Conservation (phyloP, 2,113 vertebrate species). For the Agelaius tricolor region DNA sequence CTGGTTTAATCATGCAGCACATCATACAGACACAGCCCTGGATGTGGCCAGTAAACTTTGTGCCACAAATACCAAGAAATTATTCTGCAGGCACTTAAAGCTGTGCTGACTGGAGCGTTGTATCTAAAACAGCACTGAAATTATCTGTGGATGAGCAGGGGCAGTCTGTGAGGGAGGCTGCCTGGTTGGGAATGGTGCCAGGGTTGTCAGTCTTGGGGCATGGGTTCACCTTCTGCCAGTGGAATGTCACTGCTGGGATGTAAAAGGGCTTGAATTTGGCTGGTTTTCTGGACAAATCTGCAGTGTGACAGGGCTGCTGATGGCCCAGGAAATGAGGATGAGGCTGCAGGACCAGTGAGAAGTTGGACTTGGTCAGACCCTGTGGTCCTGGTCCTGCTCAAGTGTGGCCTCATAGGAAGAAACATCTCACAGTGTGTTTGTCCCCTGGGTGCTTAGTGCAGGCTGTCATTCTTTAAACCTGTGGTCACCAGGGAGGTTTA, state of each 20-base stretch:
- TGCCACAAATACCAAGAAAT: neutral
- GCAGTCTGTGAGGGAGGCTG: neutral
- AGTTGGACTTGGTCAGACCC: neutral
- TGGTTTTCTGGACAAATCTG: neutral
- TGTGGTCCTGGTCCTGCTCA: neutral
- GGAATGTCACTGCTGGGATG: neutral
- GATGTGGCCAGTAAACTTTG: neutral
- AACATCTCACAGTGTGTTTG: fast-evolving
- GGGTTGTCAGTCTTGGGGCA: neutral
- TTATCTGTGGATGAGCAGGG: neutral
- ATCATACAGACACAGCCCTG: neutral
- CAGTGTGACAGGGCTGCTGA: neutral
- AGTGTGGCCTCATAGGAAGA: fast-evolving
- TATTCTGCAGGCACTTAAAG: neutral
- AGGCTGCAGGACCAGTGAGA: neutral
- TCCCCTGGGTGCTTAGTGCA: neutral
- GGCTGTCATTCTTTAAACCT: neutral
- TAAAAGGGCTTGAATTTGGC: neutral
- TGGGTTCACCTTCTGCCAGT: neutral
- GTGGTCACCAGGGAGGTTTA: neutral
- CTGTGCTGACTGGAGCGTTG: neutral
- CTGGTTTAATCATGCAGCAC: neutral
- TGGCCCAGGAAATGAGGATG: neutral
- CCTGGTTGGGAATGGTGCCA: neutral
- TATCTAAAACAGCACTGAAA: neutral